Conservation (phyloP, 2,888 invertebrate genomes). For the Chironomus riparius region DNA sequence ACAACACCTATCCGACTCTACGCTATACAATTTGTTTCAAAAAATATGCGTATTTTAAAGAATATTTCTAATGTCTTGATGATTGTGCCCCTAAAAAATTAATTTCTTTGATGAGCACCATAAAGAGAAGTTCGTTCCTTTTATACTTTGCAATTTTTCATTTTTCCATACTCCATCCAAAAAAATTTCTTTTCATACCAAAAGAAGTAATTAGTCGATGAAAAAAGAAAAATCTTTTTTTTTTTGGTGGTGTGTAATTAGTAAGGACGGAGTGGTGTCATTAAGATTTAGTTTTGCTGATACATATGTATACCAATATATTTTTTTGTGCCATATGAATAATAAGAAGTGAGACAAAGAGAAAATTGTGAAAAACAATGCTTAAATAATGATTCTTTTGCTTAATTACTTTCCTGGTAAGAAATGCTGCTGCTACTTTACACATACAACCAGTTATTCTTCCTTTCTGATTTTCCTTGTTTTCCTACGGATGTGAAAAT, state of each 20-base stretch:
- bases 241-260: background rate
- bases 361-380: background rate
- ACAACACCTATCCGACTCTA: too few species aligned
- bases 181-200: background rate
- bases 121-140: background rate
- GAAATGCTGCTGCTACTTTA: background rate
- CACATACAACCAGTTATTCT: background rate
- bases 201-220: background rate
- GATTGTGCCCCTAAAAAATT: background rate
- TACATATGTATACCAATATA: background rate
- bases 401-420: background rate
- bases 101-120: background rate
- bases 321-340: background rate
- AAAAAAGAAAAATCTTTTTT: background rate
- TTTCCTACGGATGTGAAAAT: background rate
- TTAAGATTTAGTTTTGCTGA: constrained; percentile 6
- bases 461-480: background rate
- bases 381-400: background rate
- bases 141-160: background rate
- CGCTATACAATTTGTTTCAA: too few species aligned
- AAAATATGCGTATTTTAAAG: too few species aligned
- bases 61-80: too few species aligned
- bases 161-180: background rate
- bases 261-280: constrained; percentile 1
- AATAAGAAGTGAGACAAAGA: background rate